Evolutionary conservation across 2,797 vertebrate genomes (phyloP).

Genomic region (Sebastiscus tertius): DNA sequence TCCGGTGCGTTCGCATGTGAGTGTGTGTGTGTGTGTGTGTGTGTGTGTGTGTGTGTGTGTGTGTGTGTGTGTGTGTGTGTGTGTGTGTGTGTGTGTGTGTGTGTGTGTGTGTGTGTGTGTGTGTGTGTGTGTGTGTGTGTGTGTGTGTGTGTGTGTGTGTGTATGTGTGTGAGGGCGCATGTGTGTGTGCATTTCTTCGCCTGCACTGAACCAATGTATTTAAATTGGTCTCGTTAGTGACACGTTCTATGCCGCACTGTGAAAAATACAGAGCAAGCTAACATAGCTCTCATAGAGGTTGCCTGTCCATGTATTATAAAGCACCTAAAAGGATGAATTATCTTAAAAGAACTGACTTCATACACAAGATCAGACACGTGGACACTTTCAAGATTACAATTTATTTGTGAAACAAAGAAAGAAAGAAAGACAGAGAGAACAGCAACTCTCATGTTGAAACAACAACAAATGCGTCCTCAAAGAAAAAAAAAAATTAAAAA

Average conservation of each 20-base stretch:
- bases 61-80: slow-evolving; percentile 38
- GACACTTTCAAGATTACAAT: background rate
- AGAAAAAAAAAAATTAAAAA: background rate
- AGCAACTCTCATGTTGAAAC: slow-evolving; percentile 37
- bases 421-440: background rate
- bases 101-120: slow-evolving; percentile 39
- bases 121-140: slow-evolving; percentile 39
- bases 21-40: slow-evolving; percentile 38
- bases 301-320: background rate
- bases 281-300: background rate
- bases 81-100: slow-evolving; percentile 38
- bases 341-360: background rate
- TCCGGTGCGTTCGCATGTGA: slow-evolving; percentile 48
- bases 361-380: background rate
- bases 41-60: slow-evolving; percentile 36
- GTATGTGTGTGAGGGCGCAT: slow-evolving; percentile 33
- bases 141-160: slow-evolving; percentile 41
- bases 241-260: background rate
- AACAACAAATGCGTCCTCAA: slow-evolving; percentile 2
- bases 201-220: slow-evolving; percentile 15
- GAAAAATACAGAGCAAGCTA: background rate
- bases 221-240: slow-evolving; percentile 16
- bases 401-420: background rate
- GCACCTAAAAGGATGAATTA: slow-evolving; percentile 1
- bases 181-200: slow-evolving; percentile 31